These are phyloP conservation scores for Drosophila nikananu DNA, from an alignment of 1,140 invertebrate species.

Conservation along the genomic window DNA sequence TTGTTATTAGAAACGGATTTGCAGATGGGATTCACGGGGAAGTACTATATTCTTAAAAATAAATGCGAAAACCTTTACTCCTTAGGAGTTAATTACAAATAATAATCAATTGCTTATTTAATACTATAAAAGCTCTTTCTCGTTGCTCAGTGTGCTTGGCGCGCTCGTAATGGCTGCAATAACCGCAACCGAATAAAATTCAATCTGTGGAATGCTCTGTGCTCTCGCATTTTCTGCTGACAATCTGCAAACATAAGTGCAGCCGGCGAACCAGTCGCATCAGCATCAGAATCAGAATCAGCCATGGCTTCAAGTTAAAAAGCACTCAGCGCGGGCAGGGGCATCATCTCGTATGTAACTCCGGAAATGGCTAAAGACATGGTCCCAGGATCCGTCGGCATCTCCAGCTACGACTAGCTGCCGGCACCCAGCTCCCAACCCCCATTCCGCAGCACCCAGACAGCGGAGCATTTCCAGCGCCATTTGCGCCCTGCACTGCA, in stretches of 20 bases:
- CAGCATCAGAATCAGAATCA: constrained; percentile 32
- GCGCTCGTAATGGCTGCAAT: constrained; percentile 63
- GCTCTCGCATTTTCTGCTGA: constrained; percentile 74
- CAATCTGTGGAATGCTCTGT: constrained; percentile 75
- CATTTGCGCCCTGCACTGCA: constrained; percentile 62
- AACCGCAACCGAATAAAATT: constrained; percentile 78
- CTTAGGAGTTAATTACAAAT: background rate
- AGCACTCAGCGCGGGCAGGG: constrained; percentile 60
- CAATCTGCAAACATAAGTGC: constrained; percentile 76
- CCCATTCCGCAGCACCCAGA: constrained; percentile 4
- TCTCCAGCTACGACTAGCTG: background rate
- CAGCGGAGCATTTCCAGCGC: constrained; percentile 36
- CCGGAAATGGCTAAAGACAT: constrained; percentile 73
- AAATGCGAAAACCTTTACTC: background rate
- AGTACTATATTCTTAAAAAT: background rate
- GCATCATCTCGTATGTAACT: constrained; percentile 60
- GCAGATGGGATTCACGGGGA: background rate
- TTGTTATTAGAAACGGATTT: too few species aligned
- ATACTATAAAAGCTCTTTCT: too few species aligned
- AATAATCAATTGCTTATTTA: background rate
- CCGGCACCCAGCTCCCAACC: constrained; percentile 1
- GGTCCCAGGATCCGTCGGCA: constrained; percentile 38
- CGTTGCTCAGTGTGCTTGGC: too few species aligned
- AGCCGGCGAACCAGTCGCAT: constrained; percentile 37
- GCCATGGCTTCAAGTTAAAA: constrained; percentile 62